Evolutionary conservation across 2,797 vertebrate genomes (phyloP), one percentile per base, ranked within the genome.

Genomic region (Limosa lapponica): DNA sequence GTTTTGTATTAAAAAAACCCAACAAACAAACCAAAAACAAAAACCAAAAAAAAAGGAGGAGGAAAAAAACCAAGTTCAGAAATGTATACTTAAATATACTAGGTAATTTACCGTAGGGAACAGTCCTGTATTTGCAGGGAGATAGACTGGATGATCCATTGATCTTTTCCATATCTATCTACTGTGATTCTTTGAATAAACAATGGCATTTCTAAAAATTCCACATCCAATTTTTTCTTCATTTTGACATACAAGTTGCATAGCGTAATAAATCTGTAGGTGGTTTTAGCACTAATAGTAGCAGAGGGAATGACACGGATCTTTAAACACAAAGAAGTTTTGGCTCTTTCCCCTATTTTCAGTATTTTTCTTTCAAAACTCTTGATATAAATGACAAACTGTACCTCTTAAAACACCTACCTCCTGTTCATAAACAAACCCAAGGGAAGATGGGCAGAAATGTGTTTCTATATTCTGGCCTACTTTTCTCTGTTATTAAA

Each of bases 111-210:
- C 32, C 25, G 18, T 78, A 92, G 91, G 74, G 77, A 77, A 14
- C 37, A 85, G 59, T 25, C 89, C 51, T 87, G 32, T 85, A n/a
- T 89, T 84, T 93, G 16, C 80, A 95, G 90, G 72, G 70, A 96
- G 93, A 84, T 93, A 95, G 92, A 71, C 83, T 89, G 90, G 96
- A 91, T 87, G 93, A 91, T 92, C 93, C 73, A 36, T 55, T 89
- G 85, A 83, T 95, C 83, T 70, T 65, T 83, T 89, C 89, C 85
- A 51, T 86, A 71, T 82, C 94, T 94, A 81, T 82, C 91, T 91
- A 41, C 78, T 97, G 84, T 94, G 70, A 88, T 82, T 95, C 64
- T 93, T 70, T 94, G 67, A 97, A 97, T 97, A 96, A 97, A 97
- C 52, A 72, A 75, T 69, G 61, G 13, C 67, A 65, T 95, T 95